phyloP scores from a whole-genome alignment of 2,113 vertebrate species.

The Psephotus haematonotus region DNA sequence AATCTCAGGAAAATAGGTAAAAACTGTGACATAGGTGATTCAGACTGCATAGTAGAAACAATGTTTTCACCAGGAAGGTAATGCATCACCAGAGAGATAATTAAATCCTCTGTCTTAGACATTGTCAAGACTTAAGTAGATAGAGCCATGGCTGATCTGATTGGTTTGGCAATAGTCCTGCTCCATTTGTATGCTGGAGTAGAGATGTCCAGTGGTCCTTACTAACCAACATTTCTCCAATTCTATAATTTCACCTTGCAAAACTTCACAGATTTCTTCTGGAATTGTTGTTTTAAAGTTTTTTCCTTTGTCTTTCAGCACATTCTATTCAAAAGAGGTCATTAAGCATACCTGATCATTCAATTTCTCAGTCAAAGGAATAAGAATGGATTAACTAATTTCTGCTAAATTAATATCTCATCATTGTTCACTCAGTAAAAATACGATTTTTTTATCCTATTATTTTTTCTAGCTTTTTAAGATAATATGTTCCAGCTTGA shows the following conservation, averaged over 20 bases:
- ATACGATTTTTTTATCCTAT: background rate
- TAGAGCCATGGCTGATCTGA: background rate
- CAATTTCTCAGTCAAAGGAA: background rate
- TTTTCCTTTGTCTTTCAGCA: background rate
- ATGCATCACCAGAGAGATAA: background rate
- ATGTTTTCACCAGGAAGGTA: background rate
- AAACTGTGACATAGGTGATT: background rate
- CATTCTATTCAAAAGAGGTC: background rate
- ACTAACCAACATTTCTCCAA: background rate
- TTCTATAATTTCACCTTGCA: background rate
- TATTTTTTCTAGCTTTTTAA: background rate
- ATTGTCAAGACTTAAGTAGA: background rate
- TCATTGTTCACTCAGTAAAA: background rate
- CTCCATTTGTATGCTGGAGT: background rate
- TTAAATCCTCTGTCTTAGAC: background rate
- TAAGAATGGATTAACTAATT: background rate
- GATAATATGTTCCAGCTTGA: background rate
- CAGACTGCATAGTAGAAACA: background rate
- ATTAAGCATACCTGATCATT: background rate
- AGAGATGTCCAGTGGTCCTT: background rate
- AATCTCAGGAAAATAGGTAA: background rate
- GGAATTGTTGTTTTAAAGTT: background rate
- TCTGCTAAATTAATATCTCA: background rate
- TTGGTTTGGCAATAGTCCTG: background rate
- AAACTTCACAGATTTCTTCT: background rate